Conservation (phyloP, 2,797 vertebrate species). For the Okamejei kenojei region DNA sequence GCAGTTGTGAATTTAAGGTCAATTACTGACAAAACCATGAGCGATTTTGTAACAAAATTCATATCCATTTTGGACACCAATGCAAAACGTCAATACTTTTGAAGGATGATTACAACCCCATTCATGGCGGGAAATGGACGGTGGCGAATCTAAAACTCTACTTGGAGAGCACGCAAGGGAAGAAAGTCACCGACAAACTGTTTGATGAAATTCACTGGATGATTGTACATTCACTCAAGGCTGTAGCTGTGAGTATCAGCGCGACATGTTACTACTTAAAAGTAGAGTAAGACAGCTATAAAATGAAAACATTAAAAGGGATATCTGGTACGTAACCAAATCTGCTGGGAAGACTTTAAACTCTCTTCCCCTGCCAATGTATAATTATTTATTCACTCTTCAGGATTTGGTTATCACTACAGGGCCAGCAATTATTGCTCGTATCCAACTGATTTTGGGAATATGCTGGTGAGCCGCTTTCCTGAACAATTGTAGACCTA, state of each 20-base stretch:
- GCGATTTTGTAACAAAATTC: not conserved
- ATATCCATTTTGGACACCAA: not conserved
- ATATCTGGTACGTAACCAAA: not conserved
- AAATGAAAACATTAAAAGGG: not conserved
- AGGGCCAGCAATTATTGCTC: too few relatives aligned
- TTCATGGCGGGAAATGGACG: conserved; percentile 96
- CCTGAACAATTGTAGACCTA: too few relatives aligned
- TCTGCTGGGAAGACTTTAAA: not conserved
- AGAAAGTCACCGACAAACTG: conserved; percentile 82
- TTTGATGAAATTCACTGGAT: conserved; percentile 98
- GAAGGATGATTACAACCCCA: conserved; percentile 96
- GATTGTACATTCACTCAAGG: conserved; percentile 91
- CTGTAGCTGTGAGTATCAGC: conserved; percentile 76
- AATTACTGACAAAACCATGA: not conserved
- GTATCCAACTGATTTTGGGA: too few relatives aligned
- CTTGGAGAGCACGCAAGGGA: conserved; percentile 91
- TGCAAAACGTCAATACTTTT: not conserved
- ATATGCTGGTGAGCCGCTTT: too few relatives aligned
- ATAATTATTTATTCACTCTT: too few relatives aligned
- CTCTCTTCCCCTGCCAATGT: too few relatives aligned
- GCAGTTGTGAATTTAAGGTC: not conserved
- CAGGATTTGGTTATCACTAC: too few relatives aligned
- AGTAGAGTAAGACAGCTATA: not conserved
- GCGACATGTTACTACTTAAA: not conserved
- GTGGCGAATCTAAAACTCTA: conserved; percentile 88